phyloP scores from a whole-genome alignment of 2,113 vertebrate species.

The Cavia aperea region DNA sequence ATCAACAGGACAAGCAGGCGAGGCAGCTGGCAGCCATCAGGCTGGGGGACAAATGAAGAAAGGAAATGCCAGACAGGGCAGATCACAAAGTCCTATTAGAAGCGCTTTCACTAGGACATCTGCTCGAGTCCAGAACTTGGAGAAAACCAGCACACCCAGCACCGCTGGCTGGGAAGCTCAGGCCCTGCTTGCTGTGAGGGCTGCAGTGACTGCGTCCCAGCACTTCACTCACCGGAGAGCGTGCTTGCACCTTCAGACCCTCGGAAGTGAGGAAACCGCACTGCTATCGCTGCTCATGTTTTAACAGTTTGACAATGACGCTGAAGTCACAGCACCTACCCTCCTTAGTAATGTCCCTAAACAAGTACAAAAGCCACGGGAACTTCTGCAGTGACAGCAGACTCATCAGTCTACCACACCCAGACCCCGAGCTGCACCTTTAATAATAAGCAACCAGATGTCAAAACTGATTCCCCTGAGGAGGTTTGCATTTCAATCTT shows the following conservation, averaged over 20 bases:
- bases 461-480: slow-evolving; percentile 87
- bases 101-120: slow-evolving; percentile 88
- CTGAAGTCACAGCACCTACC: slow-evolving; percentile 84
- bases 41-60: slow-evolving; percentile 81
- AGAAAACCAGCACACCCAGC: slow-evolving; percentile 83
- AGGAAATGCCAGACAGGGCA: slow-evolving; percentile 77
- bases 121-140: slow-evolving; percentile 82
- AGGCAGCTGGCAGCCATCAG: slow-evolving; percentile 77
- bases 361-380: slow-evolving; percentile 87
- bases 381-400: slow-evolving; percentile 83
- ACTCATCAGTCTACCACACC: slow-evolving; percentile 86
- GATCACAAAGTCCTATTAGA: slow-evolving; percentile 84
- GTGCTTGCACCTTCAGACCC: slow-evolving; percentile 85
- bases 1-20: slow-evolving; percentile 75
- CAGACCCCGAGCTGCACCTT: slow-evolving; percentile 85
- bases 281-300: slow-evolving; percentile 84
- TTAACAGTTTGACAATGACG: slow-evolving; percentile 84
- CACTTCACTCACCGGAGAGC: slow-evolving; percentile 82
- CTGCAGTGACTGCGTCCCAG: slow-evolving; percentile 87
- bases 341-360: slow-evolving; percentile 88
- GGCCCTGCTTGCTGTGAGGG: slow-evolving; percentile 82
- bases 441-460: slow-evolving; percentile 88
- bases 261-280: slow-evolving; percentile 86
- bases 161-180: slow-evolving; percentile 79
- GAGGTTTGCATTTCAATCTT: slow-evolving; percentile 85